Percentiles rank a stretch among this genome's conserved stretches.
Evolutionary conservation across 2,113 vertebrate genomes (phyloP).

Genomic region (human (Homo sapiens)): GRCh38 chr14:104602001-104602500

Average conservation of each 20-base stretch:
- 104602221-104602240: too few species aligned
- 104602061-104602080: background rate
- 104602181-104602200: background rate
- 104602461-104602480: background rate
- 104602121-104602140: too few species aligned
- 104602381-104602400: background rate
- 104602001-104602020: fast-evolving
- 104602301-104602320: background rate
- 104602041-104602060: fast-evolving
- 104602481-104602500: too few species aligned
- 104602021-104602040: fast-evolving
- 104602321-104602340: background rate
- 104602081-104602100: fast-evolving
- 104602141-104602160: background rate
- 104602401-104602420: background rate
- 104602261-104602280: background rate
- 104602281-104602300: background rate
- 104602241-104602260: background rate
- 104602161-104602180: fast-evolving
- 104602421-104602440: too few species aligned
- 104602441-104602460: background rate
- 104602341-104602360: background rate
- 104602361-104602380: too few species aligned
- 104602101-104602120: background rate
- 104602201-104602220: fast-evolving